Percentiles rank a stretch among this genome's conserved stretches.
These are phyloP conservation scores for Illadopsis cleaveri DNA, from an alignment of 2,113 vertebrate genomes.

Conservation along the genomic window DNA sequence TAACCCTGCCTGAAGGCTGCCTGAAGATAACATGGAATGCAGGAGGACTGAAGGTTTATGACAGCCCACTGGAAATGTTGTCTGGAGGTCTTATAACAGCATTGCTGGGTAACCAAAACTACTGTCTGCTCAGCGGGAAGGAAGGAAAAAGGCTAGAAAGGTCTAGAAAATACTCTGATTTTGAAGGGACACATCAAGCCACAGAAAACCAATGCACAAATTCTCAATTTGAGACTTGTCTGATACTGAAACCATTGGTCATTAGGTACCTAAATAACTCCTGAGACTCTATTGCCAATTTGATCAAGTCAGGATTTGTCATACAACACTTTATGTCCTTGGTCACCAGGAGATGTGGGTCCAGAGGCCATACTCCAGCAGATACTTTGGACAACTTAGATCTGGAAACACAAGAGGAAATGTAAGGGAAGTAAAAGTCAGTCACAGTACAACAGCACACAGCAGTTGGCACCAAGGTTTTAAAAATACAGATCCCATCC, in stretches of 20 bases:
- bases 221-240: background rate
- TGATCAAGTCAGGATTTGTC: background rate
- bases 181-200: background rate
- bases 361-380: background rate
- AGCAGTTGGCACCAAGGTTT: conserved; percentile 15
- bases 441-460: conserved; percentile 1
- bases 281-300: background rate
- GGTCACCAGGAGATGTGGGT: background rate
- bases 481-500: conserved; percentile 42
- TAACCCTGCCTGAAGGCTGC: background rate
- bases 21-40: background rate
- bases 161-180: background rate
- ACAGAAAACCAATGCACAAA: background rate
- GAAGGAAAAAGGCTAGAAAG: background rate
- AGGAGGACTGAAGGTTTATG: background rate
- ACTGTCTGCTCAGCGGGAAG: background rate
- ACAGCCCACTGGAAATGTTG: background rate
- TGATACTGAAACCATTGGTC: background rate
- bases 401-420: conserved; percentile 12
- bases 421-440: background rate
- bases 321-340: background rate
- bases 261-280: background rate
- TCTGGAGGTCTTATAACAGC: background rate
- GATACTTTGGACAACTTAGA: background rate
- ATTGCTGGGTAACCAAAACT: background rate